These are phyloP conservation scores for Baryphthengus martii DNA, from an alignment of 2,113 vertebrate species.

Conservation along the genomic window DNA sequence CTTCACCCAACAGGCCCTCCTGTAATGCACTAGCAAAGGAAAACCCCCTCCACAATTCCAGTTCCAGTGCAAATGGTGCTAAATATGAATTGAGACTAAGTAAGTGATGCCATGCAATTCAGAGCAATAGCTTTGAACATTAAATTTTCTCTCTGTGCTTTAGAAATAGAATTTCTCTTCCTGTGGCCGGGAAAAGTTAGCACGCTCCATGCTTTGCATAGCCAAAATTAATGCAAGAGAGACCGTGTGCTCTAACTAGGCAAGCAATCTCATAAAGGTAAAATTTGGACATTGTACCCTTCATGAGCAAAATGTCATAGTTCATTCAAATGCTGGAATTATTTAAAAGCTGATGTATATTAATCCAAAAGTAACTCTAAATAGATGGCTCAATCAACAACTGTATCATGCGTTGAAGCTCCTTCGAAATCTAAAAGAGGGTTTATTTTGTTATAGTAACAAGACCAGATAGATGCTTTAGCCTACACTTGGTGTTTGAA, in stretches of 20 bases:
- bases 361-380: neutral
- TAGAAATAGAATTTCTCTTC: neutral
- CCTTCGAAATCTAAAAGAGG: neutral
- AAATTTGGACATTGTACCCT: neutral
- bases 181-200: neutral
- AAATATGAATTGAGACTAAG: neutral
- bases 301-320: neutral
- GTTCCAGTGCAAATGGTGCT: neutral
- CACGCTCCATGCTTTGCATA: neutral
- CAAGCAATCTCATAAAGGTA: neutral
- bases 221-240: neutral
- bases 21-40: neutral
- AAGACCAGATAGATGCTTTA: neutral
- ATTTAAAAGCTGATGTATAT: neutral
- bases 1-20: neutral
- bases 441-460: neutral
- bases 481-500: neutral
- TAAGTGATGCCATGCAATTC: neutral
- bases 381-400: neutral
- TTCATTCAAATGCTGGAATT: neutral
- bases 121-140: neutral
- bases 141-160: neutral
- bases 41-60: neutral
- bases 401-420: neutral
- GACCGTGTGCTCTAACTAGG: neutral